A percentile compares a stretch with the other conserved stretches of the same genome.
Conservation (phyloP, 2,888 invertebrate species). For the Kuschelorhynchus macadamiae region DNA sequence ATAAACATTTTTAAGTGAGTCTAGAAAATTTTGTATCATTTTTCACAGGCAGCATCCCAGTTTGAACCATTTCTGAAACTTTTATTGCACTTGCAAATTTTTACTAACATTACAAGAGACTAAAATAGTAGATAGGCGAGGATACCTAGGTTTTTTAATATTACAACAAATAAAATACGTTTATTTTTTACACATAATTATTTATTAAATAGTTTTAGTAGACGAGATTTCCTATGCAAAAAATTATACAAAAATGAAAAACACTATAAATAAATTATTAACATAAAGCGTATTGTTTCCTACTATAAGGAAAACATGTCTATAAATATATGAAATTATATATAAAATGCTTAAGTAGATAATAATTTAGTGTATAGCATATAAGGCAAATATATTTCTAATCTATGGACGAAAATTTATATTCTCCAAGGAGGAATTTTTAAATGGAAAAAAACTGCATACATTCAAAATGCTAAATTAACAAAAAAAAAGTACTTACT, state of each 20-base stretch:
- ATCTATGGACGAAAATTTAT: conserved; percentile 17
- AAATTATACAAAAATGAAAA: conserved; percentile 45
- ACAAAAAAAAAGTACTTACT: too few species aligned
- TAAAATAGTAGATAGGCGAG: neutral
- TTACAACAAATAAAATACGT: too few species aligned
- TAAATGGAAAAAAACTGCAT: neutral
- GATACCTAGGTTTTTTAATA: too few species aligned
- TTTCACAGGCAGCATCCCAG: too few species aligned
- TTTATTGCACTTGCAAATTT: too few species aligned
- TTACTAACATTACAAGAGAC: neutral
- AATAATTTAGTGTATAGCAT: neutral
- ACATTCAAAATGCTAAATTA: neutral
- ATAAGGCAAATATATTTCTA: conserved; percentile 3
- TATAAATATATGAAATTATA: conserved; percentile 7
- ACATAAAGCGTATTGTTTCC: conserved; percentile 22
- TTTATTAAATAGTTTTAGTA: conserved; percentile 32
- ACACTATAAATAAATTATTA: conserved; percentile 40
- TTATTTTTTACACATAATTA: conserved; percentile 28
- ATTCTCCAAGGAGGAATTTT: neutral
- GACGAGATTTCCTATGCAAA: conserved; percentile 36
- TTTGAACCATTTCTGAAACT: too few species aligned
- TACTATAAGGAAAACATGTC: conserved; percentile 21
- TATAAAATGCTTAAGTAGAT: neutral
- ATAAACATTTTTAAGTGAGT: too few species aligned
- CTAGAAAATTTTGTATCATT: too few species aligned